Conservation (phyloP, 2,797 vertebrate species). For the Sebastes iracundus region DNA sequence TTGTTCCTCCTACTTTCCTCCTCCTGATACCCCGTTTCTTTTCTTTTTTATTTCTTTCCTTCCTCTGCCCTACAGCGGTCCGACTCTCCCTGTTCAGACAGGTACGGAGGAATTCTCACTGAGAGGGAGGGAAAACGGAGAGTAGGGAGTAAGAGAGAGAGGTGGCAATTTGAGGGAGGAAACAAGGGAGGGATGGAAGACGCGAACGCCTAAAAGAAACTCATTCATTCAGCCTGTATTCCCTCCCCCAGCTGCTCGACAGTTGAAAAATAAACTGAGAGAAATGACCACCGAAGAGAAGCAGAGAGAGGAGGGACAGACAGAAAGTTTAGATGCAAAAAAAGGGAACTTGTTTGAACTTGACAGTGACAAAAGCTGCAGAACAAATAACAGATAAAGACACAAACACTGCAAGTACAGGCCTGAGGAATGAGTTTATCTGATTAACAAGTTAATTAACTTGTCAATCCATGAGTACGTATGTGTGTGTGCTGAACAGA, state of each 20-base stretch:
- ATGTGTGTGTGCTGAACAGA: neutral
- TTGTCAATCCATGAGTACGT: constrained; percentile 5
- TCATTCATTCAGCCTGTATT: constrained; percentile 79
- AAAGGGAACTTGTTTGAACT: constrained; percentile 41
- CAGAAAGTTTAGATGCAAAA: neutral
- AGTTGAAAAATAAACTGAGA: constrained; percentile 61
- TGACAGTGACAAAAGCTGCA: constrained; percentile 34
- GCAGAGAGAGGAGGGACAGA: neutral
- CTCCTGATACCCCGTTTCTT: constrained; percentile 19
- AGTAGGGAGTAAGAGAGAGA: constrained; percentile 64
- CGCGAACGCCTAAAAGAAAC: constrained; percentile 76
- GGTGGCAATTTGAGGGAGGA: constrained; percentile 80
- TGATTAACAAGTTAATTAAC: constrained; percentile 19
- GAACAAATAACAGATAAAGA: constrained; percentile 12
- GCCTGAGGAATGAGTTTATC: constrained; percentile 29
- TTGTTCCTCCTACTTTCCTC: constrained; percentile 52
- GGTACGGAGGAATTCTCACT: constrained; percentile 77
- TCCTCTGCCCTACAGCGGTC: constrained; percentile 56
- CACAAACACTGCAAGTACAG: constrained; percentile 29
- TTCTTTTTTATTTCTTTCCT: constrained; percentile 27
- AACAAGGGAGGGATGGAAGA: constrained; percentile 76
- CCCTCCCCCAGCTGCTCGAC: constrained; percentile 66
- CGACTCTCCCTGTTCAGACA: constrained; percentile 78
- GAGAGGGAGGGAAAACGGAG: constrained; percentile 47
- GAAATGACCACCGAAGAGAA: constrained; percentile 21